These are phyloP conservation scores for Aphelenchoides fujianensis DNA, from an alignment of 1,140 invertebrate species.

Conservation along the genomic window DNA sequence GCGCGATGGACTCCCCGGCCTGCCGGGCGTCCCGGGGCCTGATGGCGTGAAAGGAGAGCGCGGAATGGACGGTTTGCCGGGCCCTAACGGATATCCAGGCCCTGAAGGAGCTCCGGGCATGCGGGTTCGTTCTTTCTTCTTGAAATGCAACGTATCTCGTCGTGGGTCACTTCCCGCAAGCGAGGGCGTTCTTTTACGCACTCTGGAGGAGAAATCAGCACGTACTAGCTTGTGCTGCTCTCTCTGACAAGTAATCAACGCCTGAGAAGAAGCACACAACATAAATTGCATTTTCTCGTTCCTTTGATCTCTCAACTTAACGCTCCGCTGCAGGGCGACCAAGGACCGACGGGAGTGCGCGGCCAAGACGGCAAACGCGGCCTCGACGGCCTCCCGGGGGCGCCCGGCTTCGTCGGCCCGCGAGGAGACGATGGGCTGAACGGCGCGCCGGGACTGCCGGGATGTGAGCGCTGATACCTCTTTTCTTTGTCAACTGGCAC, in stretches of 20 bases:
- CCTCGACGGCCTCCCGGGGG: constrained; percentile 18
- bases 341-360: constrained; percentile 39
- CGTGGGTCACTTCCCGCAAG: too few relatives aligned
- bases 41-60: constrained; percentile 40
- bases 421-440: not conserved
- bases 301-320: too few relatives aligned
- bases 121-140: too few relatives aligned
- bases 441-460: constrained; percentile 12
- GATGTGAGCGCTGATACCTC: not conserved
- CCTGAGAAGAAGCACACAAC: too few relatives aligned
- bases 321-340: constrained; percentile 33
- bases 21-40: constrained; percentile 39
- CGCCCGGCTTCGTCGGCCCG: constrained; percentile 33
- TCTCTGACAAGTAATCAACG: too few relatives aligned
- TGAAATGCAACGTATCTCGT: too few relatives aligned
- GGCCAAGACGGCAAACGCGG: constrained; percentile 19
- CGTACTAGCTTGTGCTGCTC: too few relatives aligned
- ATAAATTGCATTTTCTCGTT: too few relatives aligned
- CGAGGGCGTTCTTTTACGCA: too few relatives aligned
- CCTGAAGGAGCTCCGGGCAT: not conserved
- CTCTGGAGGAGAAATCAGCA: too few relatives aligned
- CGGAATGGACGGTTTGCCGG: not conserved
- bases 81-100: not conserved
- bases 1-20: constrained; percentile 48
- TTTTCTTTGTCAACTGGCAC: not conserved